These are phyloP conservation scores for Lepidochitona cinerea DNA, from an alignment of 2,888 invertebrate species.

Conservation along the genomic window DNA sequence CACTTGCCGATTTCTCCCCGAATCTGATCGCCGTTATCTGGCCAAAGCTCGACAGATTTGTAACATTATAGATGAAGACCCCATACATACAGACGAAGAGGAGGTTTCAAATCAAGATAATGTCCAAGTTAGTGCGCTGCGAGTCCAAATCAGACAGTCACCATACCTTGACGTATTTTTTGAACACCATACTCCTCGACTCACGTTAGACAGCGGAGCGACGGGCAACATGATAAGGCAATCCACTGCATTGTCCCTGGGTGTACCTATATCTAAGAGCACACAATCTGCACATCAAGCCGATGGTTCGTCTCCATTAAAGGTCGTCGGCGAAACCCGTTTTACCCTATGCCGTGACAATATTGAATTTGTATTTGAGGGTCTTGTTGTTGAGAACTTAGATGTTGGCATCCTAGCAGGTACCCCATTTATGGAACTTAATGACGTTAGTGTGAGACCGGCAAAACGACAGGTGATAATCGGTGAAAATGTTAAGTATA, in stretches of 20 bases:
- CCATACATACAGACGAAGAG: not conserved
- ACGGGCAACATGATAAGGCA: no score
- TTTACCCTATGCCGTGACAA: no score
- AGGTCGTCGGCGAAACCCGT: no score
- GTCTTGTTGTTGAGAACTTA: slow-evolving; percentile 28
- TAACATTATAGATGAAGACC: not conserved
- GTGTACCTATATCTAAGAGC: no score
- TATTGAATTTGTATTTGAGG: no score
- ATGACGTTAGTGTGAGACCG: slow-evolving; percentile 36
- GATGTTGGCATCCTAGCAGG: slow-evolving; percentile 36
- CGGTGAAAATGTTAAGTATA: no score
- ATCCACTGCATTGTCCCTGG: no score
- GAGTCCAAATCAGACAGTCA: not conserved
- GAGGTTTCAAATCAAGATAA: not conserved
- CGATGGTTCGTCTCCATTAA: no score
- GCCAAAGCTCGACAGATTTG: not conserved
- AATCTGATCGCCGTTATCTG: not conserved
- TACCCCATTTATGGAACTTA: slow-evolving; percentile 35
- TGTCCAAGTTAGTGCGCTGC: not conserved
- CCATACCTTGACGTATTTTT: slow-evolving; percentile 5
- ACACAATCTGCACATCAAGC: no score
- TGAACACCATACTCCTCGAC: no score
- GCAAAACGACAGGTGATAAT: slow-evolving; percentile 28
- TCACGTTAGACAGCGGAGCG: no score
- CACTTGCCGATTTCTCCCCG: not conserved